Base-by-base conservation (phyloP, 2,888 invertebrate species). In the Apamea anceps region DNA sequence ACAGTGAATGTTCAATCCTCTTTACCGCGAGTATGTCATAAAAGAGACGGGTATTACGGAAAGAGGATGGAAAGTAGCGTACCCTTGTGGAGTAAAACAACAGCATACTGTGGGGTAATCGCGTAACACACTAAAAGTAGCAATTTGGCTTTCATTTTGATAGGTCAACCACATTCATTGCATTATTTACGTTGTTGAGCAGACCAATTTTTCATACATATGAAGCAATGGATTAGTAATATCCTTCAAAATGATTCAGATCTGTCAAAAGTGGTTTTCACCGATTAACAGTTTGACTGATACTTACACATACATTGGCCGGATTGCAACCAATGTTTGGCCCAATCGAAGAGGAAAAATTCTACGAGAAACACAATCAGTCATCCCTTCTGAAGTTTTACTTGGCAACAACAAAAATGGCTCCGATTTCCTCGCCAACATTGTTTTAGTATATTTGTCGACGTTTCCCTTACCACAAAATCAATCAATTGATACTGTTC, bases 401-500 rank as follows among this genome's bases (percentile, higher is more conserved):
- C 75, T 80, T 60, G 62, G 81, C 54, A 72, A 68, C 42, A 83
- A 71, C 63, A 80, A 77, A 85, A 76, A 78, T 71, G 37, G 28
- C 45, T 18, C 1, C 32, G 25, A 77, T 80, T 75, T 86, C 68
- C 72, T 75, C 37, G 13, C 32, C 54, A n/a, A 80, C 72, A 81
- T 77, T 84, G 84, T 86, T 86, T 81, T 67, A 75, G 66, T 84
- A 81, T 77, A 65, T 75, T 75, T 60, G 71, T 57, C 32, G 71
- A 28, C 32, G 67, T 71, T 77, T 67, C 51, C 57, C 63, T 80
- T 48, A 79, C 42, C 76, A 82, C n/a, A 77, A 77, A 84, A 84
- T 84, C 80, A 82, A 87, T 87, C 78, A 84, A 87, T 79, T 74
- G 68, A 54, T 76, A 28, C 62, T 77, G 63, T 76, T 65, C 60